phyloP scores from a whole-genome alignment of 2,113 vertebrate species.

The Alces alces region DNA sequence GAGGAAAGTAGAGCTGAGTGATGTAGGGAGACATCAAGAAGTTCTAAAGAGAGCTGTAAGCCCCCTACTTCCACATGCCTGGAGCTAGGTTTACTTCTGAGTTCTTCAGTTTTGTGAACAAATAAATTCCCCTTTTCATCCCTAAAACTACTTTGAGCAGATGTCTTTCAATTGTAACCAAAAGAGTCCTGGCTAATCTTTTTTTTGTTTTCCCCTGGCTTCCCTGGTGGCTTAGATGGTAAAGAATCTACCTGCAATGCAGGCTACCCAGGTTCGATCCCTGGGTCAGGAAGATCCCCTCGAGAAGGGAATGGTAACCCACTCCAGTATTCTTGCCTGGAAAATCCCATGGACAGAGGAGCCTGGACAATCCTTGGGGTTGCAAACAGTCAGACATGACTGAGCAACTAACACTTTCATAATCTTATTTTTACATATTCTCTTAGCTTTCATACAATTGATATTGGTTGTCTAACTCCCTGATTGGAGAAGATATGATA shows the following conservation, averaged over 20 bases:
- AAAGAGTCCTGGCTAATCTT: background rate
- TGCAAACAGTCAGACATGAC: background rate
- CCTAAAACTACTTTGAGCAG: background rate
- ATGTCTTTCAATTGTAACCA: background rate
- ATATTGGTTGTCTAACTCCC: background rate
- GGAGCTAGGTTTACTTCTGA: background rate
- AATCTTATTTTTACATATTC: background rate
- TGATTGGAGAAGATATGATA: background rate
- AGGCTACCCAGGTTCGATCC: background rate
- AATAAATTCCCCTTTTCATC: background rate
- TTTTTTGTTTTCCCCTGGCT: accelerated
- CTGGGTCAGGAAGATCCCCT: background rate
- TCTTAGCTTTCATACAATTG: background rate
- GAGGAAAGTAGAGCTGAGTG: background rate
- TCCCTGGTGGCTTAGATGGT: background rate
- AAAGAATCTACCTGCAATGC: background rate
- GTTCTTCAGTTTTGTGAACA: background rate
- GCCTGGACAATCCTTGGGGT: background rate
- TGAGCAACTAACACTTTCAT: background rate
- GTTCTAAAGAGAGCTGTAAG: background rate
- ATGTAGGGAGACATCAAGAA: background rate
- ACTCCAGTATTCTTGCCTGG: background rate
- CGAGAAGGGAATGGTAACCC: background rate
- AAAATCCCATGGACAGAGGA: background rate
- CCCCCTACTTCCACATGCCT: background rate